Evolutionary conservation across 1,140 invertebrate genomes (phyloP).

Genomic region (Oncopeltus fasciatus): DNA sequence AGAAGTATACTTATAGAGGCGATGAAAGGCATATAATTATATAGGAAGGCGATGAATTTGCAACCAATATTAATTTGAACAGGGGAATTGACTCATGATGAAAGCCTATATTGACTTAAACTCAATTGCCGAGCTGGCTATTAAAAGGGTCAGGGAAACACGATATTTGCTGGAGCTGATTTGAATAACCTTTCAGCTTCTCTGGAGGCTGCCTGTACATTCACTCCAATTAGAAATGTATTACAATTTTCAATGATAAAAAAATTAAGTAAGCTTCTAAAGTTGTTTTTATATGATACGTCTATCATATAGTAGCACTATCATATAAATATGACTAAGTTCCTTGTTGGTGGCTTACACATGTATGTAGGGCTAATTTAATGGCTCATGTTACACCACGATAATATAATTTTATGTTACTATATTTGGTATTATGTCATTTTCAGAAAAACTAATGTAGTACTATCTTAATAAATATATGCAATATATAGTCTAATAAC

Average conservation of each 20-base stretch:
- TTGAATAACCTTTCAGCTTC: constrained; percentile 15
- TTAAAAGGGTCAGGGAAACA: constrained; percentile 16
- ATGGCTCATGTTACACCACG: not conserved
- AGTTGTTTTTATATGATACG: not conserved
- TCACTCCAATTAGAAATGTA: not conserved
- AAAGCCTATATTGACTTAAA: constrained; percentile 13
- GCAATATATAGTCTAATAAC: not conserved
- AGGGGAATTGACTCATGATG: no score
- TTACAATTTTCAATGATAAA: not conserved
- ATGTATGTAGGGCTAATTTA: not conserved
- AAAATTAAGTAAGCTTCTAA: not conserved
- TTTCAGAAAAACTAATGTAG: not conserved
- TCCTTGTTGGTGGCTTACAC: not conserved
- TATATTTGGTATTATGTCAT: not conserved
- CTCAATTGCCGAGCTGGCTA: constrained; percentile 12
- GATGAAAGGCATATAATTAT: no score
- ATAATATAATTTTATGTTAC: not conserved
- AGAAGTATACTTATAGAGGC: no score
- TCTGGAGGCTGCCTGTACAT: not conserved
- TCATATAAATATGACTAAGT: not conserved
- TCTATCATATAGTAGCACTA: not conserved
- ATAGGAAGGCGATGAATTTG: no score
- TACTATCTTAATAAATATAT: not conserved
- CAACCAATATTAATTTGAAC: no score
- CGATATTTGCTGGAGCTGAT: constrained; percentile 14